Conservation (phyloP, 2,113 vertebrate species). For the Nansenia antarctica region DNA sequence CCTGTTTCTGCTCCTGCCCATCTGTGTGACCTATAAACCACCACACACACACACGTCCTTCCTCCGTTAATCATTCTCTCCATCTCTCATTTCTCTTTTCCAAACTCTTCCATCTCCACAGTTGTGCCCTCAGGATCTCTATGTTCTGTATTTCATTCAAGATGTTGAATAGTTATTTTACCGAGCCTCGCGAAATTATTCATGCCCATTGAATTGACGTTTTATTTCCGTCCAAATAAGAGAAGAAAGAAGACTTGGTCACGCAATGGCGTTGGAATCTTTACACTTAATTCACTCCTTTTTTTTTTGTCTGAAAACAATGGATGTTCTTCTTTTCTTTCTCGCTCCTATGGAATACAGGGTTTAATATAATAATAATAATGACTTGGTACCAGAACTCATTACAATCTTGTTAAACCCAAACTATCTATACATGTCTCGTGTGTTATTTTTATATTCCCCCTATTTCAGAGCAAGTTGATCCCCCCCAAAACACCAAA, state of each 20-base stretch:
- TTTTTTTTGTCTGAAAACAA: background rate
- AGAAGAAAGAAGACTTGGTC: background rate
- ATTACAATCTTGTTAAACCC: background rate
- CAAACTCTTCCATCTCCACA: constrained; percentile 21
- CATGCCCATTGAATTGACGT: constrained; percentile 24
- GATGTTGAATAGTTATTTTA: constrained; percentile 13
- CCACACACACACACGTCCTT: background rate
- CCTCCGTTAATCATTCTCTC: too few species aligned
- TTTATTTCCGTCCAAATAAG: constrained; percentile 21
- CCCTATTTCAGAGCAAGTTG: background rate
- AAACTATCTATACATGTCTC: background rate
- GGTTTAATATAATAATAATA: background rate
- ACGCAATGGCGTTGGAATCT: background rate
- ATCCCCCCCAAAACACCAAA: background rate
- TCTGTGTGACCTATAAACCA: constrained; percentile 1
- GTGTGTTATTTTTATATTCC: background rate
- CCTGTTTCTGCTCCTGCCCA: background rate
- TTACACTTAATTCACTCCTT: background rate
- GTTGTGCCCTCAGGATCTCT: constrained; percentile 13
- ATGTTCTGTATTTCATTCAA: constrained; percentile 21
- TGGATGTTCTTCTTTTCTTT: background rate
- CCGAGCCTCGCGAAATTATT: constrained; percentile 25
- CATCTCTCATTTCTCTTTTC: constrained; percentile 23
- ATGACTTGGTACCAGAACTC: background rate
- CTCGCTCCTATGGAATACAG: background rate